A percentile compares a stretch with the other conserved stretches of the same genome.
Evolutionary conservation across 1,140 invertebrate genomes (phyloP).

Genomic region (Venturia canescens): DNA sequence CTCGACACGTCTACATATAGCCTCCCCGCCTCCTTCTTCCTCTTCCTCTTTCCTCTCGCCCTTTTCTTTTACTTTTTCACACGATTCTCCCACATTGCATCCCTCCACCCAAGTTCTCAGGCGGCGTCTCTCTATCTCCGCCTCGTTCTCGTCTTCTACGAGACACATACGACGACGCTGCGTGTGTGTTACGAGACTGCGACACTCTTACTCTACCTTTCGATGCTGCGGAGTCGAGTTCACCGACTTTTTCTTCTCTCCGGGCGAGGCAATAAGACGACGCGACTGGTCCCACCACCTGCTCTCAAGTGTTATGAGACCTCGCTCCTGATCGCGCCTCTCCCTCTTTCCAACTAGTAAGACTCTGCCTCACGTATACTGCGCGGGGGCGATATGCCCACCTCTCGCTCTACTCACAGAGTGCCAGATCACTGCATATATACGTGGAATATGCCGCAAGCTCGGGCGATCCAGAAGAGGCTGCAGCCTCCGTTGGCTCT

Average conservation of each 20-base stretch:
- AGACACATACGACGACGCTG: neutral
- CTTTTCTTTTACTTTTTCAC: neutral
- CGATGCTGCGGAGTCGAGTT: slow-evolving; percentile 14
- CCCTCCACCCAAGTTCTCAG: neutral
- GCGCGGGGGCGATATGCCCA: slow-evolving; percentile 26
- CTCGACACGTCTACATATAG: slow-evolving; percentile 1
- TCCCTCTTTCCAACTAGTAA: slow-evolving; percentile 54
- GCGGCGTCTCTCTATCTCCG: slow-evolving; percentile 10
- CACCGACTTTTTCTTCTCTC: slow-evolving; percentile 29
- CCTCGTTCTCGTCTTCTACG: neutral
- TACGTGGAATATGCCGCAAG: neutral
- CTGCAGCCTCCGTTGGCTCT: slow-evolving; percentile 20
- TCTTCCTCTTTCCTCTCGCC: slow-evolving; percentile 6
- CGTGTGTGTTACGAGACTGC: slow-evolving; percentile 19
- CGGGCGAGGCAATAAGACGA: slow-evolving; percentile 68
- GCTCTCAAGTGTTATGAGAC: slow-evolving; percentile 74
- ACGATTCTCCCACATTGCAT: neutral
- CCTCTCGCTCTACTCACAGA: neutral
- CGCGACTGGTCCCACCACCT: slow-evolving; percentile 63
- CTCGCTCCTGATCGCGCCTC: slow-evolving; percentile 62
- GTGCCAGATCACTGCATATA: slow-evolving; percentile 6
- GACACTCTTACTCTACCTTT: slow-evolving; percentile 2
- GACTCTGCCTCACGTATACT: slow-evolving; percentile 52
- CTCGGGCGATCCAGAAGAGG: slow-evolving; percentile 30
- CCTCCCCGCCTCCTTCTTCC: neutral